A percentile compares a stretch with the other conserved stretches of the same genome.
phyloP scores from a whole-genome alignment of 2,113 vertebrate genomes.

The Gavia stellata region DNA sequence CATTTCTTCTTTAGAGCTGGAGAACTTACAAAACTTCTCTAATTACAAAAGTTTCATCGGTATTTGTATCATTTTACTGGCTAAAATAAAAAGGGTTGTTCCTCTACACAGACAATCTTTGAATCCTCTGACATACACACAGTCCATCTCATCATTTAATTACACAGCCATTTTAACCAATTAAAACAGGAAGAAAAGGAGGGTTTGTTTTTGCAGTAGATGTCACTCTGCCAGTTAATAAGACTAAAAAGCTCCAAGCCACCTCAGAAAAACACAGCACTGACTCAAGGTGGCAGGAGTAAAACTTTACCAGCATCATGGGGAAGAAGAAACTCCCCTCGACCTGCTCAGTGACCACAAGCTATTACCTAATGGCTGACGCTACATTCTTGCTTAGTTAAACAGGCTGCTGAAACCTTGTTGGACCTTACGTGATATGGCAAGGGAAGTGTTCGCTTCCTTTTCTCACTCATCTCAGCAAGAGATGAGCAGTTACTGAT shows the following conservation, averaged over 20 bases:
- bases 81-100: background rate
- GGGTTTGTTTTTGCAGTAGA: background rate
- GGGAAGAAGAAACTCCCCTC: background rate
- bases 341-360: background rate
- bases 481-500: background rate
- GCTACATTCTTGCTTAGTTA: fast-evolving
- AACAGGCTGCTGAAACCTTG: background rate
- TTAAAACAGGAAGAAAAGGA: background rate
- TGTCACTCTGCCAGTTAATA: background rate
- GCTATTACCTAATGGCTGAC: background rate
- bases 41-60: background rate
- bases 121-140: background rate
- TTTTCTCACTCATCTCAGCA: too few species aligned
- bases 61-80: background rate
- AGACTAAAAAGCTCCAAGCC: background rate
- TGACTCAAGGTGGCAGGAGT: background rate
- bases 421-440: fast-evolving
- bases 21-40: background rate
- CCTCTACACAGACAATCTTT: background rate
- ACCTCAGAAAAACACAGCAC: background rate
- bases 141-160: slow-evolving; percentile 19
- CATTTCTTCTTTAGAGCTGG: background rate
- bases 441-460: fast-evolving
- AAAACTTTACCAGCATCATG: background rate
- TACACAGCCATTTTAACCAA: slow-evolving; percentile 25